These are phyloP conservation scores for Meiosimyza decipiens DNA, from an alignment of 2,888 invertebrate species.

Conservation along the genomic window DNA sequence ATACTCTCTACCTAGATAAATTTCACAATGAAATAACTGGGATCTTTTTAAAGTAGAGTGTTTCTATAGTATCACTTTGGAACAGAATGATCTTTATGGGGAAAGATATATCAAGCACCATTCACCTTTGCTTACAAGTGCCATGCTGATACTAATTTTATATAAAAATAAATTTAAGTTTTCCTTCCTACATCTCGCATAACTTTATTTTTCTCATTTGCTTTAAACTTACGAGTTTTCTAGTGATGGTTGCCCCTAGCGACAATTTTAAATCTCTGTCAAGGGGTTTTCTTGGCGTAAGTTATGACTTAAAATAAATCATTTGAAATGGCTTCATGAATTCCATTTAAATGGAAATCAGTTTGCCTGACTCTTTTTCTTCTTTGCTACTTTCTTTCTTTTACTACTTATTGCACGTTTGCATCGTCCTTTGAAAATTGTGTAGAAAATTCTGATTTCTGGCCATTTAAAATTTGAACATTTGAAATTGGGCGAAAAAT, in stretches of 20 bases:
- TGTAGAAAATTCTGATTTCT: slow-evolving; percentile 31
- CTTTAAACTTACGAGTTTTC: too few relatives aligned
- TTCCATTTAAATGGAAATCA: slow-evolving; percentile 41
- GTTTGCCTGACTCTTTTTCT: slow-evolving; percentile 11
- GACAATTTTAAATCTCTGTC: slow-evolving; percentile 31
- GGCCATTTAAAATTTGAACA: slow-evolving; percentile 28
- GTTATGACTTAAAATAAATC: slow-evolving; percentile 34
- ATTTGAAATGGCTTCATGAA: slow-evolving; percentile 37
- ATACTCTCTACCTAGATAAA: too few relatives aligned
- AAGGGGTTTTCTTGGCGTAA: slow-evolving; percentile 17
- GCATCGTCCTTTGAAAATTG: slow-evolving; percentile 16
- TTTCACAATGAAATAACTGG: too few relatives aligned
- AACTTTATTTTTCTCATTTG: too few relatives aligned
- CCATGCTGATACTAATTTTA: too few relatives aligned
- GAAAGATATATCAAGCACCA: too few relatives aligned
- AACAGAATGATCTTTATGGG: too few relatives aligned
- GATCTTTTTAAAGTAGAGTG: too few relatives aligned
- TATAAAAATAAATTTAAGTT: too few relatives aligned
- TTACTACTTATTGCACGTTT: neutral
- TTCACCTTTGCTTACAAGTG: too few relatives aligned
- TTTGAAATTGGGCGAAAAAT: slow-evolving; percentile 28
- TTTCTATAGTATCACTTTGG: too few relatives aligned
- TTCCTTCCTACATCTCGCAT: too few relatives aligned
- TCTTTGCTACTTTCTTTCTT: neutral
- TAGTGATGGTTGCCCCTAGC: neutral